Base-by-base conservation (phyloP, 2,797 vertebrate species). In the Argya squamiceps region DNA sequence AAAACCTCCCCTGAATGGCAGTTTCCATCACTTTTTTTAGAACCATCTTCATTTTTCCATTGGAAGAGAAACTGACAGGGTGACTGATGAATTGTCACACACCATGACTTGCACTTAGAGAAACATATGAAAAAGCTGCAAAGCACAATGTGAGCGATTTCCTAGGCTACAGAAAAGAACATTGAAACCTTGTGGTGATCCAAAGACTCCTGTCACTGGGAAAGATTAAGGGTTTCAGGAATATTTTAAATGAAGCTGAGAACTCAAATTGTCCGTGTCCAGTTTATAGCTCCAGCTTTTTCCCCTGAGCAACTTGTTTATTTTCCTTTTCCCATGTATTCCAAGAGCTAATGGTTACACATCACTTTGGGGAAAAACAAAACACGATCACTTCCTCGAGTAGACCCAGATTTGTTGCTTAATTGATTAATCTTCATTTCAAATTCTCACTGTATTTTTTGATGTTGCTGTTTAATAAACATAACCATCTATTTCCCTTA, bases 71-170 rank as follows among this genome's bases (percentile, higher is more conserved):
- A 46, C n/a, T 55, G 92, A 27, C 76, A 52, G 68, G 30, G 53
- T 81, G 60, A 74, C 60, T 62, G 63, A 93, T 87, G 88, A 88
- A 62, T 58, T 71, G 77, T 73, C 84, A 87, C 53, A 90, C 69
- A 64, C 10, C 41, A 41, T 19, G 80, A 89, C 85, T 81, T 86
- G 76, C 83, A 75, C 65, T 92, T 69, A 93, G 18, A 12, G 7
- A 92, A 94, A 94, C 30, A 68, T 5, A 88, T 7, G 55, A 83
- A 92, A 92, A 95, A 88, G 29, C 76, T 88, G 29, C 71, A 76
- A 88, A 96, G 55, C 0, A 0, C 53, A 69, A 10, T 43, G 29
- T 68, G 65, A 83, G 32, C 10, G n/a, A 71, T 94, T 92, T 47
- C 36, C 47, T 46, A 50, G 47, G 32, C 46, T 84, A 55, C 58